Percentiles rank a stretch among this genome's conserved stretches.
Evolutionary conservation across 2,888 invertebrate species (phyloP).

Genomic region (Eugnorisma glareosa): DNA sequence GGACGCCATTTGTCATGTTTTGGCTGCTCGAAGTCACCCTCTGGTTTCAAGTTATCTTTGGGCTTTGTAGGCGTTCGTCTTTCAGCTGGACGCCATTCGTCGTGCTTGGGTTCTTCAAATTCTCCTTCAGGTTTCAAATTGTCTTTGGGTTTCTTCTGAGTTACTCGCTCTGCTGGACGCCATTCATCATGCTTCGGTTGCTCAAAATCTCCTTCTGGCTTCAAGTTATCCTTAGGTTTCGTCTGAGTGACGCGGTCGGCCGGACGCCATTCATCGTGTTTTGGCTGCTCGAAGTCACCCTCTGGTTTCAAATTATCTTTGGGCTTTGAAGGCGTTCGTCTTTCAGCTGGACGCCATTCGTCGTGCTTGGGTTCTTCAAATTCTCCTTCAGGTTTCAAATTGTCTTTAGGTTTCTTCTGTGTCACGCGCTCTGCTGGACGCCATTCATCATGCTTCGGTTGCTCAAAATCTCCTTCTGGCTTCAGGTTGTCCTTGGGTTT

Average conservation of each 20-base stretch:
- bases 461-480: constrained; percentile 85
- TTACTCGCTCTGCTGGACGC: constrained; percentile 86
- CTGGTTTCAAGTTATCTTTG: constrained; percentile 89
- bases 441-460: constrained; percentile 80
- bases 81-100: constrained; percentile 84
- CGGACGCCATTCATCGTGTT: constrained; percentile 79
- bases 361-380: constrained; percentile 85
- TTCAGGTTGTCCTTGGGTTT: constrained; percentile 86
- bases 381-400: constrained; percentile 91
- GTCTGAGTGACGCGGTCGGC: too few relatives aligned
- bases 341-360: constrained; percentile 82
- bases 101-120: constrained; percentile 68
- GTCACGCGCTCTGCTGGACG: constrained; percentile 80
- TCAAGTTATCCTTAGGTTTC: neutral
- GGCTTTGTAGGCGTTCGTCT: too few relatives aligned
- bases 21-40: constrained; percentile 83
- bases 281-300: constrained; percentile 85
- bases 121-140: constrained; percentile 91
- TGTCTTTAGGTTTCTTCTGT: constrained; percentile 86
- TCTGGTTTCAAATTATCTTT: constrained; percentile 89
- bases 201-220: constrained; percentile 91
- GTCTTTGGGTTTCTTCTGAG: constrained; percentile 89
- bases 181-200: constrained; percentile 81
- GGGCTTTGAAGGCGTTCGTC: constrained; percentile 78
- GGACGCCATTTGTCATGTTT: constrained; percentile 77